Percentiles rank a stretch among this genome's conserved stretches.
These are phyloP conservation scores for Entomyzon cyanotis DNA, from an alignment of 2,113 vertebrate genomes.

Conservation along the genomic window DNA sequence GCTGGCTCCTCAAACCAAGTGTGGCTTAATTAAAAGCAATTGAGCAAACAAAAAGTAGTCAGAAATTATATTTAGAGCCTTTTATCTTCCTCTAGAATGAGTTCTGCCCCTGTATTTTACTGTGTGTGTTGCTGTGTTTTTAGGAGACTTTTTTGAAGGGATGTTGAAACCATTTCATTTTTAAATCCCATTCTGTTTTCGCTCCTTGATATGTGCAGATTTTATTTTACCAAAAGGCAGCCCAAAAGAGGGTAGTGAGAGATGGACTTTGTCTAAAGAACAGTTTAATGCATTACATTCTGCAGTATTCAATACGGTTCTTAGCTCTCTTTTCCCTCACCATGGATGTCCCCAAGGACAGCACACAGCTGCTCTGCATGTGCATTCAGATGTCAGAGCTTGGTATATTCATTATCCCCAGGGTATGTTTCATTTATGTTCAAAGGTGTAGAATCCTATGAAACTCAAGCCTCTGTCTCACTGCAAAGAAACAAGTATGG, in stretches of 20 bases:
- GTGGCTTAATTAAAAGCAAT: constrained; percentile 35
- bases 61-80: not conserved
- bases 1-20: not conserved
- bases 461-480: not conserved
- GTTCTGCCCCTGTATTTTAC: not conserved
- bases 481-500: not conserved
- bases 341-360: not conserved
- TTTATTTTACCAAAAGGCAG: not conserved
- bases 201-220: not conserved
- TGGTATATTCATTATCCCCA: not conserved
- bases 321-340: not conserved
- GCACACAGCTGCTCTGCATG: not conserved
- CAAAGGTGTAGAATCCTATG: not conserved
- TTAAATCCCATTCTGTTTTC: not conserved
- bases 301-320: not conserved
- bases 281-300: not conserved
- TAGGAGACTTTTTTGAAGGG: not conserved
- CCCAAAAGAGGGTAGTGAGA: not conserved
- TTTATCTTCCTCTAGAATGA: not conserved
- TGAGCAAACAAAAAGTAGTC: constrained; percentile 2
- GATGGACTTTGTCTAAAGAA: not conserved
- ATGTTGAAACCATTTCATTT: not conserved
- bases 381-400: not conserved
- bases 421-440: not conserved
- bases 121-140: not conserved